Base-by-base conservation (phyloP, 2,888 invertebrate species). In the Eristalis pertinax region DNA sequence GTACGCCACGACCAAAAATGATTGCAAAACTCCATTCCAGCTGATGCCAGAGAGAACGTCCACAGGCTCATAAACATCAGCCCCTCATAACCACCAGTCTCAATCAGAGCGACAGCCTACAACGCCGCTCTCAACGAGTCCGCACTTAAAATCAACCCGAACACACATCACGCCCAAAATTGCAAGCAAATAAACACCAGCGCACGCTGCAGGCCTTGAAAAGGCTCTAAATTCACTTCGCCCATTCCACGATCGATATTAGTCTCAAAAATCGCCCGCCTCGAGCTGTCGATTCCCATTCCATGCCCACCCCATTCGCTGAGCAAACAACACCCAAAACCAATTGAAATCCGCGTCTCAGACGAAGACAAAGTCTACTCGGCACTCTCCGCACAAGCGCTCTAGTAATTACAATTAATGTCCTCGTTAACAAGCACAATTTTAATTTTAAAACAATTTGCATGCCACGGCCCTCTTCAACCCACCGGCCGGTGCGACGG, bases 371-470 rank as follows among this genome's bases (percentile, higher is more conserved):
- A 70, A 75, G 75, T 76, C 65, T 19, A 50, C n/a, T n/a, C 32
- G 50, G 65, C 73, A 43, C 67, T 78, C 74, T 32, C 32, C 10
- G 32, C 77, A 70, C 85, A n/a, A 78, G 73, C 82, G 75, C 58
- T 75, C 11, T 26, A 29, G 70, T 86, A 87, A 87, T 87, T 87
- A 87, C 87, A 87, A 87, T 87, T 83, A 87, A 84, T 87, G 79
- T 84, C 79, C 87, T 87, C 87, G 87, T 87, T 87, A 87, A 79
- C 87, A 79, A 76, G 87, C 70, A 70, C 75, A 79, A 79, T 87
- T 87, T 87, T 84, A 87, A 86, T 86, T 86, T 75, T 75, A 78
- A 86, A 86, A 86, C 86, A 83, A 84, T 84, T 79, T 87, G 72
- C 84, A 84, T 87, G 67, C 60, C 70, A 68, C 64, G 22, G 43